Evolutionary conservation across 1,140 invertebrate genomes (phyloP).

Genomic region (Oryzaephilus surinamensis): DNA sequence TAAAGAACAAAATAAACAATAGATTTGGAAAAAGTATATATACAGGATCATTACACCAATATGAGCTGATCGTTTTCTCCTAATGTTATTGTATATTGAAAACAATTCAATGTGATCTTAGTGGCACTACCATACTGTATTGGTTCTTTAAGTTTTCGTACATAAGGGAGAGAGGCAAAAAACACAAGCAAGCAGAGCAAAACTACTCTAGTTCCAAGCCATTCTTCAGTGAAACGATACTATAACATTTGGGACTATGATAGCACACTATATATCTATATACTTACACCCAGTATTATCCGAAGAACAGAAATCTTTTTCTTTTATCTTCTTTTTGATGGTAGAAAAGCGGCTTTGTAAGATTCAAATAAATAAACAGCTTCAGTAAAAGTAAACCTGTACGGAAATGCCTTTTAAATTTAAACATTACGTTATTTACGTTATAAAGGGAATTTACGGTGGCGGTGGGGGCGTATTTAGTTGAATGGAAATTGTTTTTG

Average conservation of each 20-base stretch:
- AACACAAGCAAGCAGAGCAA: background rate
- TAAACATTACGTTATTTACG: no score
- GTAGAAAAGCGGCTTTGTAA: slow-evolving; percentile 3
- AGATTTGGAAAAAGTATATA: no score
- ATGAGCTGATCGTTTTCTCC: no score
- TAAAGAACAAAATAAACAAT: no score
- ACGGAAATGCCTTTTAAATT: background rate
- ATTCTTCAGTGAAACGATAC: background rate
- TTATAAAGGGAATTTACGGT: no score
- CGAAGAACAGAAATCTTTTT: slow-evolving; percentile 2
- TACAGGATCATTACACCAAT: no score
- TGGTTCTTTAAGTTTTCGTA: background rate
- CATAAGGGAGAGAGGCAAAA: background rate
- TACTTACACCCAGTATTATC: no score
- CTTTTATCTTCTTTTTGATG: slow-evolving; percentile 3
- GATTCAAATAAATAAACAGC: slow-evolving; percentile 7
- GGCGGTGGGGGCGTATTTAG: background rate
- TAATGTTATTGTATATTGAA: background rate
- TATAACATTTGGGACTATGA: no score
- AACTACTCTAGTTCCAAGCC: background rate
- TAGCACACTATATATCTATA: no score
- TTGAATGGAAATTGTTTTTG: background rate
- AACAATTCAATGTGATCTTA: background rate
- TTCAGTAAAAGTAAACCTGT: slow-evolving; percentile 3
- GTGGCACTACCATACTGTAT: background rate